Evolutionary conservation across 2,113 vertebrate genomes (phyloP).

Genomic region (Sorex araneus): DNA sequence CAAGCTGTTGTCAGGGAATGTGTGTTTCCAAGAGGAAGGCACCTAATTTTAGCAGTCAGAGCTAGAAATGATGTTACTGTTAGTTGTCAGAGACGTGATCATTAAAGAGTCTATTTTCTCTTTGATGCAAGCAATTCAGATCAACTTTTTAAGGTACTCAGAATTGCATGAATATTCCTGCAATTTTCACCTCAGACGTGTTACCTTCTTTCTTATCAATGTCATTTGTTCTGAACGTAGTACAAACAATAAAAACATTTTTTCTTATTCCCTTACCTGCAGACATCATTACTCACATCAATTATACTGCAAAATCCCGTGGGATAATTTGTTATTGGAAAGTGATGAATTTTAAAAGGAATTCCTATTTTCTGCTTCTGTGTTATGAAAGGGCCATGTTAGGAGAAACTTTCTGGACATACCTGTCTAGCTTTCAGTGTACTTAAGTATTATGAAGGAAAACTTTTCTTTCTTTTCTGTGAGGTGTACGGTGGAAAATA

Average conservation of each 20-base stretch:
- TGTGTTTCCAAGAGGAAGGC: slow-evolving; percentile 71
- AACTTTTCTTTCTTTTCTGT: background rate
- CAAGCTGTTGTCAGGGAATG: slow-evolving; percentile 66
- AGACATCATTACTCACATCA: slow-evolving; percentile 47
- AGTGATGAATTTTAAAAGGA: slow-evolving; percentile 42
- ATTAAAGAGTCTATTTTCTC: slow-evolving; percentile 84
- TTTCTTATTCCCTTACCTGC: slow-evolving; percentile 42
- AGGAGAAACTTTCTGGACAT: background rate
- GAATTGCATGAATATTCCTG: slow-evolving; percentile 74
- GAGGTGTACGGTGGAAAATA: background rate
- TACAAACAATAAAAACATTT: slow-evolving; percentile 59
- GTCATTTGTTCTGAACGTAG: slow-evolving; percentile 56
- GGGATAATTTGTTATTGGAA: slow-evolving; percentile 50
- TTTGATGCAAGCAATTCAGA: slow-evolving; percentile 83
- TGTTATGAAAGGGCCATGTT: background rate
- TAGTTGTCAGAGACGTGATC: slow-evolving; percentile 83
- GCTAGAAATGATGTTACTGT: slow-evolving; percentile 79
- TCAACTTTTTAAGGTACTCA: slow-evolving; percentile 77
- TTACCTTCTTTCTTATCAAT: slow-evolving; percentile 72
- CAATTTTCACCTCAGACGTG: slow-evolving; percentile 71
- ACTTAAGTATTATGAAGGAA: background rate
- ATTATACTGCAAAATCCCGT: slow-evolving; percentile 28
- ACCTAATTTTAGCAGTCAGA: slow-evolving; percentile 81
- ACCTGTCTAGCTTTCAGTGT: background rate
- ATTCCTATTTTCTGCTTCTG: background rate